Evolutionary conservation across 1,140 invertebrate species (phyloP), one percentile per base, ranked within the genome.

Genomic region (Helicoverpa armigera): DNA sequence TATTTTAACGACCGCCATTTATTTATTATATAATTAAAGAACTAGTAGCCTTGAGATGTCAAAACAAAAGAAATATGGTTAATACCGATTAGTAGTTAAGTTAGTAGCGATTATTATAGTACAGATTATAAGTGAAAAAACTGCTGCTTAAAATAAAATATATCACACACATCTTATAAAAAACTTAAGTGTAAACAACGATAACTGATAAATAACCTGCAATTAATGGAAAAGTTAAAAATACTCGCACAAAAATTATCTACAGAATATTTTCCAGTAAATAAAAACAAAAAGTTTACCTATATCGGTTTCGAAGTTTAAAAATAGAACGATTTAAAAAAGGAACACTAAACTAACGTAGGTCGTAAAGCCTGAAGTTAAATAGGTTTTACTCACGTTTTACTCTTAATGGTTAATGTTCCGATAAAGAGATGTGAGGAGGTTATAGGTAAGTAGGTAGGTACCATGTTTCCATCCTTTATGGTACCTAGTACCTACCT

Each of bases 371-470:
- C n/a, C 48, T n/a, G 69, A 13, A 54, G 23, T 31, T 51, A 72
- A 54, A 54, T 72, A 72, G 69, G 50, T 72, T 54, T 72, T 72
- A 72, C 31, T 72, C 69, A 72, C 50, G 50, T 72, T 54, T 72
- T 72, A 72, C 31, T 72, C 69, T 72, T 43, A 51, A 72, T 72
- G 23, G 69, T 18, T 31, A 31, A 72, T 70, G 69, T 72, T 72
- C n/a, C 35, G 51, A 3, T 72, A 72, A 72, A 31, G 69, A 18
- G 18, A 54, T 9, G 9, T 70, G 50, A 70, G 53, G 53, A 11
- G 67, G 18, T 23, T 1, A 23, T 23, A 23, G 23, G 23, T 23
- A 23, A 14, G 23, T 5, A 63, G 14, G 14, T 58, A 60, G n/a
- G 56, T 60, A 60, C n/a, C 56, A 43, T 7, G 35, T 43, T 43